Conservation (phyloP, 2,888 invertebrate genomes). For the Pseudanteris insignis region DNA sequence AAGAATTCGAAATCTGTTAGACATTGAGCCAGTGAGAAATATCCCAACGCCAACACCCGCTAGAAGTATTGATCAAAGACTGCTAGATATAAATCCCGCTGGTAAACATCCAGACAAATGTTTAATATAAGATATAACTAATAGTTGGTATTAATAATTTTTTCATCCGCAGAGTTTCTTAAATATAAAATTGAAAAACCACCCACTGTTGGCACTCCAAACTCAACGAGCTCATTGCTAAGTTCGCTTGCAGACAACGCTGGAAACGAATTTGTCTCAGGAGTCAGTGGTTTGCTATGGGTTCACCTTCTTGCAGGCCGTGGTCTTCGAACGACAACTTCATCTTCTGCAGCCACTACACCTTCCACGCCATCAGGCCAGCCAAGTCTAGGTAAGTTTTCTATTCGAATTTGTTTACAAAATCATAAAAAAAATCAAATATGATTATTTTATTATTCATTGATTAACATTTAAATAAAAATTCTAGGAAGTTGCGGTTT, state of each 20-base stretch:
- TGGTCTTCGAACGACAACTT: conserved; percentile 79
- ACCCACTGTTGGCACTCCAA: conserved; percentile 69
- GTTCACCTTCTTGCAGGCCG: conserved; percentile 89
- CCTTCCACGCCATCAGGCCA: conserved; percentile 72
- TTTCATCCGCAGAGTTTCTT: conserved; percentile 81
- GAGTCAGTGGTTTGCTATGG: conserved; percentile 89
- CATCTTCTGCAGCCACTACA: conserved; percentile 76
- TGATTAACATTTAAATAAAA: too few relatives aligned
- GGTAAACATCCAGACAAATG: too few relatives aligned
- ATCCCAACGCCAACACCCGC: conserved; percentile 83
- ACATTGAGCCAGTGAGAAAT: conserved; percentile 71
- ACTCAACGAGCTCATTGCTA: conserved; percentile 68
- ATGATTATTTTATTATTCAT: not conserved
- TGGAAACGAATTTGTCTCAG: conserved; percentile 67
- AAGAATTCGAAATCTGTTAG: conserved; percentile 82
- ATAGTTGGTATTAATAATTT: too few relatives aligned
- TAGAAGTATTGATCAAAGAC: conserved; percentile 73
- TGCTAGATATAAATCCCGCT: conserved; percentile 89
- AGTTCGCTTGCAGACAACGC: conserved; percentile 61
- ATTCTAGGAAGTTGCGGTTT: conserved; percentile 68
- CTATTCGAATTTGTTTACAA: not conserved
- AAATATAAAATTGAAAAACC: conserved; percentile 90
- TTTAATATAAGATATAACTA: not conserved
- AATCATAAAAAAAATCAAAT: not conserved
- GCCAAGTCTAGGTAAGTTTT: conserved; percentile 61